Percentiles rank a stretch among this genome's conserved stretches.
Evolutionary conservation across 2,888 invertebrate genomes (phyloP).

Genomic region (Clivina fossor): DNA sequence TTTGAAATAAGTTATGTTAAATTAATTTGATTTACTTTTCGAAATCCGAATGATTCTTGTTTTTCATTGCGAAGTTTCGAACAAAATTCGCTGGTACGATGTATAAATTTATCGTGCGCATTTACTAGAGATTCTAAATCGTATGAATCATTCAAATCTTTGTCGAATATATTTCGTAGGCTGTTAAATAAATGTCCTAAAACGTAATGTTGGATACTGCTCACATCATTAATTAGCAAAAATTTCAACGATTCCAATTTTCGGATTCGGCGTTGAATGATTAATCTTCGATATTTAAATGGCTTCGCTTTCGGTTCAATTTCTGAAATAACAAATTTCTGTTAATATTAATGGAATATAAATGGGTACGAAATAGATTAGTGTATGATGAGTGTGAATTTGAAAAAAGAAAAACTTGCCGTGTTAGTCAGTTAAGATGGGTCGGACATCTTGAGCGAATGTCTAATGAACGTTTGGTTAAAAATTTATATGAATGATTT

Average conservation of each 20-base stretch:
- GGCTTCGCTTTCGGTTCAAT: slow-evolving; percentile 41
- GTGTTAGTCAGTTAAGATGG: no score
- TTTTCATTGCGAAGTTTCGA: slow-evolving; percentile 42
- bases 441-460: no score
- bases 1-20: slow-evolving; percentile 14
- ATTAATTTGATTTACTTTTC: slow-evolving; percentile 43
- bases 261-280: slow-evolving; percentile 30
- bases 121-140: slow-evolving; percentile 47
- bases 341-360: no score
- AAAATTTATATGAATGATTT: no score
- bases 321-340: slow-evolving; percentile 40
- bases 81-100: slow-evolving; percentile 42
- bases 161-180: slow-evolving; percentile 45
- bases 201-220: slow-evolving; percentile 49
- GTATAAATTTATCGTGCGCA: slow-evolving; percentile 48
- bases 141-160: slow-evolving; percentile 47
- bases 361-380: no score
- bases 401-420: no score
- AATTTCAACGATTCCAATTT: slow-evolving; percentile 47
- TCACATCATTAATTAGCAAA: slow-evolving; percentile 46
- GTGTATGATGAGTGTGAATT: no score
- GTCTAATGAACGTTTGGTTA: no score
- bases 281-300: slow-evolving; percentile 5
- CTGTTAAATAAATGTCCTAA: slow-evolving; percentile 47
- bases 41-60: slow-evolving; percentile 41